Evolutionary conservation across 2,113 vertebrate genomes (phyloP), one percentile per base, ranked within the genome.

Genomic region (Limanda limanda): DNA sequence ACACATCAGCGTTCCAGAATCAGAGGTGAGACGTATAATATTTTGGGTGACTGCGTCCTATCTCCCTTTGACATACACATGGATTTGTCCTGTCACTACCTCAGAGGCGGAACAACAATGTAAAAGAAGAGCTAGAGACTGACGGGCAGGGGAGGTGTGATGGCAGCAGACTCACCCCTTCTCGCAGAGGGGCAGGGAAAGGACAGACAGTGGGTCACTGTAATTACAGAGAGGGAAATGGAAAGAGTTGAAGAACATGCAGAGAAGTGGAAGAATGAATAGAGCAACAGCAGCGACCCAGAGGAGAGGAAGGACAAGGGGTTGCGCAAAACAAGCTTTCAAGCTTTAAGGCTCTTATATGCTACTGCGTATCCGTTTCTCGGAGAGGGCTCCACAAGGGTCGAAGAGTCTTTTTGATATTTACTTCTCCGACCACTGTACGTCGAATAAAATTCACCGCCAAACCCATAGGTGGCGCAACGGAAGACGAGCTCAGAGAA

Each of bases 121-220:
- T 31, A 1, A 31, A 2, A 31, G 1, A 25, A 13, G 21, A 24
- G 52, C 70, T 48, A 35, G 62, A 52, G 0, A 48, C 3, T 31
- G 48, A 4, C 37, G 59, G 48, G 71, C 23, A 56, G 17, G 14
- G 42, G 20, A 61, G 40, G 13, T 3, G 35, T 45, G 66, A 60
- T 60, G 42, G 65, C 23, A 51, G 54, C 57, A 24, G n/a, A 57
- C 24, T 72, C 54, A 55, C 6, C 25, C 7, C 27, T 37, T 55
- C 13, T 1, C 35, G 18, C 13, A 61, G 12, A 35, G 27, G 37
- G 56, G 24, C 25, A 64, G 42, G 21, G 23, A 76, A 52, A 23
- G 23, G 64, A 58, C 27, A 63, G 59, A 67, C 37, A 67, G 45
- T 66, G 18, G 60, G 31, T 68, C 59, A 52, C 25, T 40, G 5